Conservation (phyloP, 1,140 invertebrate genomes). For the Lasaia peninsularis region DNA sequence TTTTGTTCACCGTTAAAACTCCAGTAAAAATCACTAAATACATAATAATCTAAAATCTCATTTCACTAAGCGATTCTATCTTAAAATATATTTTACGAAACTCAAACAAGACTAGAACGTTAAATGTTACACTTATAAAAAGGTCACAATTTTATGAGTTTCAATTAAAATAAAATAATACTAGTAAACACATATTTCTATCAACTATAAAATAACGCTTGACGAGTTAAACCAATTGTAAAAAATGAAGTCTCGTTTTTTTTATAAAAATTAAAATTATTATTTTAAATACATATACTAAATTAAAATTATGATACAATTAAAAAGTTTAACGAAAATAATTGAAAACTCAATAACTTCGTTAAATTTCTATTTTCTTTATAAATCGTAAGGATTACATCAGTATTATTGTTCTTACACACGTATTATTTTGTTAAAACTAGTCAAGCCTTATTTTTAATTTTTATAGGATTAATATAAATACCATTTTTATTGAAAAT, state of each 20-base stretch:
- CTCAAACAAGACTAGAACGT: constrained; percentile 58
- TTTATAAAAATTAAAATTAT: neutral
- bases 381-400: neutral
- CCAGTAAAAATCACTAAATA: constrained; percentile 19
- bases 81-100: constrained; percentile 38
- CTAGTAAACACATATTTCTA: constrained; percentile 1
- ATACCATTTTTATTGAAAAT: neutral
- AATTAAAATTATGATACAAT: no score
- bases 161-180: constrained; percentile 18
- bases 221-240: constrained; percentile 16
- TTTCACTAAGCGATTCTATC: constrained; percentile 32
- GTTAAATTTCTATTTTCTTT: neutral
- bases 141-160: constrained; percentile 40
- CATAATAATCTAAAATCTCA: constrained; percentile 35
- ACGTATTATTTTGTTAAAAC: neutral
- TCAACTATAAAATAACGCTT: constrained; percentile 19
- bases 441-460: neutral
- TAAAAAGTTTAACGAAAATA: no score
- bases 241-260: neutral
- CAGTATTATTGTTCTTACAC: neutral
- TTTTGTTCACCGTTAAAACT: neutral
- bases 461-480: neutral
- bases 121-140: constrained; percentile 39
- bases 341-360: no score
- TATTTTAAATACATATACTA: no score